These are phyloP conservation scores for Stegana nigrithorax DNA, from an alignment of 2,888 invertebrate genomes.

Conservation along the genomic window DNA sequence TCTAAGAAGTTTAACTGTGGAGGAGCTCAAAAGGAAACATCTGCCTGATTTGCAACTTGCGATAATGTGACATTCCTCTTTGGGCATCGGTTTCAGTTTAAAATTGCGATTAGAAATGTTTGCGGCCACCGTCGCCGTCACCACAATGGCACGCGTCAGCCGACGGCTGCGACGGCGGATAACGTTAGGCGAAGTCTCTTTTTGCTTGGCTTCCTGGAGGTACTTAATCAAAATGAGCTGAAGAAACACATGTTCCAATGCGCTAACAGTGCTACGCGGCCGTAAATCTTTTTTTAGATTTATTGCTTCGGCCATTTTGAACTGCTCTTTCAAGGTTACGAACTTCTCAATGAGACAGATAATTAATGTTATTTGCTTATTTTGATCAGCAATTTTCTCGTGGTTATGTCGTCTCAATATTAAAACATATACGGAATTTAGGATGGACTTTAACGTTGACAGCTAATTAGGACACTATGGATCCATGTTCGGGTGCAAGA, in stretches of 20 bases:
- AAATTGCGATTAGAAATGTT: background rate
- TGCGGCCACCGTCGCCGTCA: too few species aligned
- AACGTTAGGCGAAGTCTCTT: background rate
- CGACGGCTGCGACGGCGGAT: background rate
- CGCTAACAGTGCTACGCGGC: background rate
- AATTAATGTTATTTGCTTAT: background rate
- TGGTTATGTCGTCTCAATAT: too few species aligned
- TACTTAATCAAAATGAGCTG: conserved; percentile 10
- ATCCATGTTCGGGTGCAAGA: too few species aligned
- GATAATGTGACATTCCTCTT: background rate
- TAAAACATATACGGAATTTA: too few species aligned
- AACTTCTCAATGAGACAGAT: too few species aligned
- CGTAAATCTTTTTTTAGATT: conserved; percentile 17
- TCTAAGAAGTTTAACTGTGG: background rate
- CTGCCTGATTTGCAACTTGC: background rate
- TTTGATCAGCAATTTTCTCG: conserved; percentile 1
- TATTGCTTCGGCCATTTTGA: background rate
- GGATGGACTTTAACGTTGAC: too few species aligned
- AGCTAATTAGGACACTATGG: too few species aligned
- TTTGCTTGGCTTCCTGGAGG: background rate
- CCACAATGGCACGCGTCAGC: conserved; percentile 11
- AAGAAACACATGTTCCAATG: conserved; percentile 14
- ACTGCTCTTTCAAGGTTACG: too few species aligned
- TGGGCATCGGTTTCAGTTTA: too few species aligned
- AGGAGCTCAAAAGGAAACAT: conserved; percentile 10